Evolutionary conservation across 2,888 invertebrate species (phyloP), one percentile per base, ranked within the genome.

Genomic region (Cecidostiba fungosa): DNA sequence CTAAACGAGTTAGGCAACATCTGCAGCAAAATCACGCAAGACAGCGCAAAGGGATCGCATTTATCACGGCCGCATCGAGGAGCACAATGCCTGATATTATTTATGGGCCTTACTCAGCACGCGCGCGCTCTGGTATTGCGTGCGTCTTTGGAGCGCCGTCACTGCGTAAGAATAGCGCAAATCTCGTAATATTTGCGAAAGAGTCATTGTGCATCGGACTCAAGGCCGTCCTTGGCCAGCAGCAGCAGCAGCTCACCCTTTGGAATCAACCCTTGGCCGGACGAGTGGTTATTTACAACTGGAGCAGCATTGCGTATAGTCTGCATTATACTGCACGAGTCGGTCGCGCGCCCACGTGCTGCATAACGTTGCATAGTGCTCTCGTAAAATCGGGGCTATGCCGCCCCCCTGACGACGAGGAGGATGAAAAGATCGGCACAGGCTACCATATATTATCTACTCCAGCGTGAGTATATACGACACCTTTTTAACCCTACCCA

Each of bases 401-500:
- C 26, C 19, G 26, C 66, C n/a, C 32, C 50, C 76, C 47, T 74
- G 72, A 47, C 69, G 29, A 66, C 29, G 47, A 26, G 0, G 29
- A 39, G 0, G 29, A 39, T 19, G 39, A 62, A 62, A 66, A 62
- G 62, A 43, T 66, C 43, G 19, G 29, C 47, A 78, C 29, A 19
- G 77, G 59, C 39, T 14, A 86, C 88, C 90, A 90, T 91, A 92
- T 90, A 90, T 91, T 91, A 92, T 90, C 88, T 89, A 89, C 84
- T 74, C 23, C 39, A 26, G 47, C 32, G 12, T 10, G 10, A 8
- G 23, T 32, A 43, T 76, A 43, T 14, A 29, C 47, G 10, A 23
- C 54, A 19, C 74, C 90, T 91, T 91, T 91, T 92, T 91, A 92
- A 92, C 92, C 91, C 92, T 91, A 91, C 89, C 90, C 85, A 89